Base-by-base conservation (phyloP, 2,888 invertebrate species). In the Drosophila nr. perissopoda region DNA sequence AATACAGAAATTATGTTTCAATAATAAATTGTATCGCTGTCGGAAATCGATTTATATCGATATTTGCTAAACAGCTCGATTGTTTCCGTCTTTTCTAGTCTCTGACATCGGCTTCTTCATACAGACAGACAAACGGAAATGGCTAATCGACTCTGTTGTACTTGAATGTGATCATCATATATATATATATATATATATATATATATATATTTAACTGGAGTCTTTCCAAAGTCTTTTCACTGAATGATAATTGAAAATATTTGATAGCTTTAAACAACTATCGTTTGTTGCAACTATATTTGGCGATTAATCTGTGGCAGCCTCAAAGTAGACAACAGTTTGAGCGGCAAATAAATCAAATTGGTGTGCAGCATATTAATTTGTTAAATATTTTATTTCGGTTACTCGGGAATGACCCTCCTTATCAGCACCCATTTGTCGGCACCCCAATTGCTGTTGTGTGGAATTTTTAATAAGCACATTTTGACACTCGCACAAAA, bases 401-500 rank as follows among this genome's bases (percentile, higher is more conserved):
- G 25, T 8, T 10, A 13, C 25, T 40, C 25, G n/a, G 13, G 42
- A 16, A 27, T n/a, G 49, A 2, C 1, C 48, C 48, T 48, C 64
- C 29, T 53, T 52, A 7, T n/a, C 29, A n/a, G 29, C 21, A 25
- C 11, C 2, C 16, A 8, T 34, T 25, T 34, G 25, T 5, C n/a
- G 53, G 34, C 16, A 18, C 1, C 36, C 25, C n/a, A 27, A 21
- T 25, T 31, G 31, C 4, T 59, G 68, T 34, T 62, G 58, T 64
- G 69, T 77, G 89, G 85, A 90, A 88, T 88, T 89, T 88, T 88
- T 82, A 89, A 90, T 89, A 88, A 89, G 83, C 70, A 84, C 86
- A 89, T 91, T 91, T 91, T 92, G 92, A 86, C 92, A 91, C 86
- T 89, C 85, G 81, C 75, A 83, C 56, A 79, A 61, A 82, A 72